Conservation (phyloP, 1,140 invertebrate genomes). For the Bombus consobrinus region DNA sequence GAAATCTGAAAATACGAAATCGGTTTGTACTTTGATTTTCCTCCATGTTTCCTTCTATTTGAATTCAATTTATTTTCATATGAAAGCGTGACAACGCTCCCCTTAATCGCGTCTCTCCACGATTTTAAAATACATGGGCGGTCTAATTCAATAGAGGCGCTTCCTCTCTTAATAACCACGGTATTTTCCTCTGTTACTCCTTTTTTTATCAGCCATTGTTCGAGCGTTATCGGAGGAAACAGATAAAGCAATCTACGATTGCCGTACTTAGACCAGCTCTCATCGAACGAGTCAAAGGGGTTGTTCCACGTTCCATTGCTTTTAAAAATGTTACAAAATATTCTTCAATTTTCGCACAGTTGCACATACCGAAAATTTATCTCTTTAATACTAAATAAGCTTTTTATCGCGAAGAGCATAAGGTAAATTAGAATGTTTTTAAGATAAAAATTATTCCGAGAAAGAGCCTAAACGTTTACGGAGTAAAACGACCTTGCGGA, state of each 20-base stretch:
- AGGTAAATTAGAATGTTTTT: too few species aligned
- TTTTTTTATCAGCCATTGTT: conserved; percentile 42
- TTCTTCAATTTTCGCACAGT: neutral
- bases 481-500: neutral
- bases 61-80: neutral
- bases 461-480: too few species aligned
- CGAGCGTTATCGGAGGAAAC: conserved; percentile 51
- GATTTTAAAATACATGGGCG: neutral
- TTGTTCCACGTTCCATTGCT: neutral
- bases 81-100: neutral
- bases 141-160: neutral
- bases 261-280: neutral
- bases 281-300: neutral
- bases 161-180: neutral
- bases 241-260: conserved; percentile 53
- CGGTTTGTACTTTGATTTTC: neutral
- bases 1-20: too few species aligned
- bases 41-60: neutral
- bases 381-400: neutral
- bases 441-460: too few species aligned
- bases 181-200: conserved; percentile 2
- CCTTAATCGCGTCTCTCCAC: too few species aligned
- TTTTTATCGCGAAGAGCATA: too few species aligned
- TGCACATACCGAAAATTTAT: neutral
- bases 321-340: neutral